Percentiles rank a stretch among this genome's conserved stretches.
These are phyloP conservation scores for Hyalella azteca DNA, from an alignment of 2,888 invertebrate genomes.

Conservation along the genomic window DNA sequence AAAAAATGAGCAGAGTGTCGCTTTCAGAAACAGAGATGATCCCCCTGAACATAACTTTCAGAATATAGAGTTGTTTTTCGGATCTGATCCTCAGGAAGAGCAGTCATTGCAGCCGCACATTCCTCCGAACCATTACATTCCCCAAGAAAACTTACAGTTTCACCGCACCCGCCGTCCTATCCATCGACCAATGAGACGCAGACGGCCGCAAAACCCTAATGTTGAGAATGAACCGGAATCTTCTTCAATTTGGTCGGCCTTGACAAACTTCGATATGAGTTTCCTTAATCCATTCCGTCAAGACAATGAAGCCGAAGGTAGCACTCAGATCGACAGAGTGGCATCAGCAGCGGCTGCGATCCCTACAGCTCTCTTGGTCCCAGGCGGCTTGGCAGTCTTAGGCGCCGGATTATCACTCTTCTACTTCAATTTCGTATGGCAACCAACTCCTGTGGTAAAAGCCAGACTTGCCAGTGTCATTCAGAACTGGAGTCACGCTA, in stretches of 20 bases:
- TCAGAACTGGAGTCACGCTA: constrained; percentile 1
- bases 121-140: constrained; percentile 23
- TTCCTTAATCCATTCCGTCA: constrained; percentile 3
- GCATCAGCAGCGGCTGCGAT: not conserved
- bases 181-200: not conserved
- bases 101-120: not conserved
- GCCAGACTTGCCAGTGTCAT: constrained; percentile 46
- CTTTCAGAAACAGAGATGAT: not conserved
- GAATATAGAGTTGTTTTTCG: not conserved
- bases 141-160: not conserved
- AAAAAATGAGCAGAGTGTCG: not conserved
- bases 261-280: constrained; percentile 28
- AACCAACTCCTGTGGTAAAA: constrained; percentile 58
- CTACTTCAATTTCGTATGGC: constrained; percentile 57
- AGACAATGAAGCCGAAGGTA: not conserved
- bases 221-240: not conserved
- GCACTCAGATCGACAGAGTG: not conserved
- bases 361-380: constrained; percentile 38
- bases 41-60: not conserved
- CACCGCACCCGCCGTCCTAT: not conserved
- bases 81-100: constrained; percentile 10
- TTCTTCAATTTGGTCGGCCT: constrained; percentile 11
- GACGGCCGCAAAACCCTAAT: not conserved
- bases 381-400: constrained; percentile 47
- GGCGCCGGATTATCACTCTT: constrained; percentile 48